These are phyloP conservation scores for Aphelocoma californica DNA, from an alignment of 2,797 vertebrate species.

Conservation along the genomic window DNA sequence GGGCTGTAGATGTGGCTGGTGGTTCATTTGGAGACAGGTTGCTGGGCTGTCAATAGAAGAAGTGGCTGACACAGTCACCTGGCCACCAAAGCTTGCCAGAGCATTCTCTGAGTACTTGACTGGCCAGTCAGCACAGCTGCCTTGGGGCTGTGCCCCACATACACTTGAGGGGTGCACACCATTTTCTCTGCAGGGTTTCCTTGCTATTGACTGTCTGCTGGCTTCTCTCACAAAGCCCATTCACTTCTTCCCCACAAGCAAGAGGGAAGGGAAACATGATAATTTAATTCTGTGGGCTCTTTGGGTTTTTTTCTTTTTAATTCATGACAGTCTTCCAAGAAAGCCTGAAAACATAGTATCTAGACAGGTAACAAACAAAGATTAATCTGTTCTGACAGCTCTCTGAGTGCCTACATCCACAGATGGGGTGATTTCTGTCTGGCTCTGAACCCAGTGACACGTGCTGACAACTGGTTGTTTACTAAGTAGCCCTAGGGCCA, in stretches of 20 bases:
- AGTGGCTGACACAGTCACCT: background rate
- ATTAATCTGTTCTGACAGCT: background rate
- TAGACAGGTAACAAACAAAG: background rate
- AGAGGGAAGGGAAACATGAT: background rate
- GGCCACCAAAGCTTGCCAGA: background rate
- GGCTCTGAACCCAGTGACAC: background rate
- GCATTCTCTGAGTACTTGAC: background rate
- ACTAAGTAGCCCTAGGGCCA: background rate
- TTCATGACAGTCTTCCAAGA: background rate
- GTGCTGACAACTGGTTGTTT: background rate
- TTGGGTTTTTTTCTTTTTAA: background rate
- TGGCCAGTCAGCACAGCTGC: background rate
- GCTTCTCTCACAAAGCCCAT: background rate
- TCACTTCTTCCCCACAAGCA: background rate
- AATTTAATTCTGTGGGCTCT: background rate
- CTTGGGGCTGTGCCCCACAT: rapidly evolving
- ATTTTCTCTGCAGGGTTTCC: background rate
- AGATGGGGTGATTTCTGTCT: background rate
- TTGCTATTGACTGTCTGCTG: background rate
- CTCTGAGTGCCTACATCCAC: background rate
- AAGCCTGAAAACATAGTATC: background rate
- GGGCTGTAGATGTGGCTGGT: background rate
- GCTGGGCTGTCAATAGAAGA: background rate
- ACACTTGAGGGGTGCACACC: rapidly evolving
- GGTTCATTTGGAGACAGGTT: background rate